Evolutionary conservation across 2,113 vertebrate genomes (phyloP).

Genomic region (Romanogobio albipinnatus): DNA sequence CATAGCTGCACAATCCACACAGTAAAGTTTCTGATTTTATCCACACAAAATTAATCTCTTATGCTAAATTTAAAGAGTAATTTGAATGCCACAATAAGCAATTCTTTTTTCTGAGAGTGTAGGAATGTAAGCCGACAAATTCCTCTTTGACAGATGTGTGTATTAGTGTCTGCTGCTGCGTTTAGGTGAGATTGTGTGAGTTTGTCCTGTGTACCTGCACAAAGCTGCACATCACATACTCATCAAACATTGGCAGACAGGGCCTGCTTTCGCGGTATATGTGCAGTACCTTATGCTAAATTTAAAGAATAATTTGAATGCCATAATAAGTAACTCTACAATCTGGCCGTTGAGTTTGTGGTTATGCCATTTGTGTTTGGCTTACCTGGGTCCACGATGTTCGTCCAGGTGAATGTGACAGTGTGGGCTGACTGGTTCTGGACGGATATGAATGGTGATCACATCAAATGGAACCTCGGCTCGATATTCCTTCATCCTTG

Average conservation of each 20-base stretch:
- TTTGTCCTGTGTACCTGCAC: conserved; percentile 80
- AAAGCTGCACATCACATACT: conserved; percentile 88
- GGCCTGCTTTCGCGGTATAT: conserved; percentile 88
- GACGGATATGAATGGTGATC: conserved; percentile 82
- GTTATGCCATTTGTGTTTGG: neutral
- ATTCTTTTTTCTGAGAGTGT: too few species aligned
- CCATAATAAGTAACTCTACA: neutral
- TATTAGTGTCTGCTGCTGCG: neutral
- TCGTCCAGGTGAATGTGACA: conserved; percentile 85
- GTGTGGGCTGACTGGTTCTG: conserved; percentile 76
- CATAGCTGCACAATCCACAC: neutral
- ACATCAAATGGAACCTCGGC: conserved; percentile 90
- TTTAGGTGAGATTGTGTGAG: neutral
- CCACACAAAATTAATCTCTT: neutral
- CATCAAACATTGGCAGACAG: conserved; percentile 89
- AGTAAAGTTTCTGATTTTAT: neutral
- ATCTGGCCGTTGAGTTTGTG: neutral
- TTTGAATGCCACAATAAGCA: neutral
- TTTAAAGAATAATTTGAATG: neutral
- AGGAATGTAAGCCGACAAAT: conserved; percentile 10
- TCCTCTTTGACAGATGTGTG: conserved; percentile 11
- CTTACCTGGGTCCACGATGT: conserved; percentile 85
- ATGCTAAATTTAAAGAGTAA: too few species aligned
- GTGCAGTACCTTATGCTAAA: conserved; percentile 65
- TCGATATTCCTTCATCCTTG: conserved; percentile 85